Evolutionary conservation across 2,888 invertebrate genomes (phyloP).

Genomic region (Aspidapion aeneum): DNA sequence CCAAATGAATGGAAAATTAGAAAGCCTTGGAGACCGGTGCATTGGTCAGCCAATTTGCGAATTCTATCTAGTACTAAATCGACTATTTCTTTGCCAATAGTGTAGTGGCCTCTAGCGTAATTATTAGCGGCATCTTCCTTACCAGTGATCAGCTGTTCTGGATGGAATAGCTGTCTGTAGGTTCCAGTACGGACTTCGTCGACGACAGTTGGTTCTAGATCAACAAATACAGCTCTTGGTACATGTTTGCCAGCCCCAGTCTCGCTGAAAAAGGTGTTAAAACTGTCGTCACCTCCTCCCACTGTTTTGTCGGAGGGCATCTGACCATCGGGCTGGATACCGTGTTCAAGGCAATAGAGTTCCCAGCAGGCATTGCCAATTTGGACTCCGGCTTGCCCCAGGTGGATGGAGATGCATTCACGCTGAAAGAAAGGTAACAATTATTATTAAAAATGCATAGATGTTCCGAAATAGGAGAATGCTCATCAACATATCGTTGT

Average conservation of each 20-base stretch:
- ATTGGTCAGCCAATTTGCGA: conserved; percentile 60
- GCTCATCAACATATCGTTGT: no score
- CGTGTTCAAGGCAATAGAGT: conserved; percentile 73
- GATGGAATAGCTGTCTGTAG: conserved; percentile 62
- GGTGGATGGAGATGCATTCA: conserved; percentile 62
- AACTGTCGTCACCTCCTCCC: conserved; percentile 39
- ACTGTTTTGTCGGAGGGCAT: conserved; percentile 27
- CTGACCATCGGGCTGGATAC: conserved; percentile 65
- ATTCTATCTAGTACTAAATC: conserved; percentile 69
- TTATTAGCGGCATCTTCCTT: conserved; percentile 86
- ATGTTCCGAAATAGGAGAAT: no score
- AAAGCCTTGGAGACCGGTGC: conserved; percentile 59
- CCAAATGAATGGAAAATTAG: conserved; percentile 66
- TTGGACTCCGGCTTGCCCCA: conserved; percentile 78
- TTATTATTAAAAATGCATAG: no score
- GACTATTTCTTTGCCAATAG: conserved; percentile 71
- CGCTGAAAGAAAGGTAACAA: conserved; percentile 20
- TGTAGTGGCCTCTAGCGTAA: conserved; percentile 79
- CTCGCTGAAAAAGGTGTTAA: conserved; percentile 53
- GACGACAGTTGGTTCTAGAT: conserved; percentile 84
- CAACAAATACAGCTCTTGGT: conserved; percentile 79
- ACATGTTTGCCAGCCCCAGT: conserved; percentile 70
- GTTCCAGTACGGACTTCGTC: conserved; percentile 50
- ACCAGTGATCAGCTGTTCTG: conserved; percentile 69
- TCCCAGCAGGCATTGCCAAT: conserved; percentile 88